Evolutionary conservation across 92 coral and sea anemone species (phyloP), one percentile per base, ranked within the genome.

Genomic region (Diadumene lineata): DNA sequence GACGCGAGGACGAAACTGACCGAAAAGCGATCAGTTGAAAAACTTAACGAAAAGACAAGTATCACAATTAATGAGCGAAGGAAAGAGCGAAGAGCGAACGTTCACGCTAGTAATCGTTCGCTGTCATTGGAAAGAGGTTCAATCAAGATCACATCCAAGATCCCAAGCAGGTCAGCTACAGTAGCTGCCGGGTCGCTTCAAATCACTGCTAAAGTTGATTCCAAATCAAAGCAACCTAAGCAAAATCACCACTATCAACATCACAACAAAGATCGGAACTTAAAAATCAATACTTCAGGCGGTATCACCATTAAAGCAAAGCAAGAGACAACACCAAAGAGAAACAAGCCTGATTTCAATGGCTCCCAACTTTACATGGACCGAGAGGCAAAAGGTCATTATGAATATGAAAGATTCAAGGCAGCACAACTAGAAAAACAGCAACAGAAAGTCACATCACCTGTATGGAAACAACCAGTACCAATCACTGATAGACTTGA

Each of bases 1-100:
- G 97, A 91, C 60, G 97, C 93, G 22, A 81, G 97, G 50, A 83
- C 81, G 32, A 91, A 84, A 72, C 77, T 91, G 60, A 56, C 71
- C 24, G 60, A 53, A 15, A 84, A 85, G 44, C 56, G 83, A 38
- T 73, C 57, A 4, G 77, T 51, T 18, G 63, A 50, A 44, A 26
- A 78, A 56, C 88, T 78, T 11, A 26, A 30, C 2, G 60, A 69
- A 38, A 76, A 77, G 67, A 73, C 92, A 13, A 83, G 81, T 70
- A 31, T 85, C 32, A 68, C 66, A 61, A n/a, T 79, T 33, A 79
- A 87, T 10, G 85, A 73, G 22, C 74, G 76, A 17, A 78, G 85
- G 44, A 87, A 83, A 64, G 85, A 82, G 33, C 81, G 67, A 72
- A 66, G 84, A 34, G 66, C 72, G 55, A 60, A 74, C 53, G 18